A percentile compares a stretch with the other conserved stretches of the same genome.
These are phyloP conservation scores for Phyllotis vaccarum DNA, from an alignment of 2,797 vertebrate species.

Conservation along the genomic window DNA sequence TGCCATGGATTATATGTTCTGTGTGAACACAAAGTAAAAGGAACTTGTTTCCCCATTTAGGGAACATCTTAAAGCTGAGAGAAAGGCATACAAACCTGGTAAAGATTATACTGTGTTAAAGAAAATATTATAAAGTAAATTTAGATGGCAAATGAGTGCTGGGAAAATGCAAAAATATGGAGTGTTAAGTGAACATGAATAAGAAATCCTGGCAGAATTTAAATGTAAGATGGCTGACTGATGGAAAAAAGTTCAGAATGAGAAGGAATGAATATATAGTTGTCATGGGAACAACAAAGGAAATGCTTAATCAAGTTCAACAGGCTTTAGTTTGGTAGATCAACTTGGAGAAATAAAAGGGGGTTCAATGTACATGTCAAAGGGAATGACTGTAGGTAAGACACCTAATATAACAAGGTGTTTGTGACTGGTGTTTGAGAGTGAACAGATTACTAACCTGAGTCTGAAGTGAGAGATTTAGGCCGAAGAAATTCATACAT, in stretches of 20 bases:
- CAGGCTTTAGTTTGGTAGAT: neutral
- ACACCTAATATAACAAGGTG: rapidly evolving
- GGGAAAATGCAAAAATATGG: neutral
- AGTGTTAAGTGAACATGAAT: neutral
- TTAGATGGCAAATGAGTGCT: neutral
- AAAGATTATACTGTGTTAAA: neutral
- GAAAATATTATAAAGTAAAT: neutral
- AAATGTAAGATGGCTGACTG: neutral
- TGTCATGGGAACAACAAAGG: neutral
- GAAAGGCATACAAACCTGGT: neutral
- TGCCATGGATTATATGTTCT: too few relatives aligned
- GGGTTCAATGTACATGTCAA: neutral
- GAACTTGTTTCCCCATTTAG: neutral
- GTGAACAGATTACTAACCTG: neutral
- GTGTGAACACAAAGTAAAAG: neutral
- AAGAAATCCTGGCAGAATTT: neutral
- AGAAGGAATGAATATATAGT: neutral
- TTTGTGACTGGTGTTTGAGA: neutral
- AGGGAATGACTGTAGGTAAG: neutral
- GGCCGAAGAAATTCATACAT: too few relatives aligned
- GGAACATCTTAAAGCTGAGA: neutral
- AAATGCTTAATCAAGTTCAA: neutral
- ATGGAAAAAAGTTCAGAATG: neutral
- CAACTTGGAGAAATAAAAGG: neutral
- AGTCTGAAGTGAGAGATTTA: neutral